Conservation (phyloP, 2,888 invertebrate genomes). For the Microplitis deprimator region DNA sequence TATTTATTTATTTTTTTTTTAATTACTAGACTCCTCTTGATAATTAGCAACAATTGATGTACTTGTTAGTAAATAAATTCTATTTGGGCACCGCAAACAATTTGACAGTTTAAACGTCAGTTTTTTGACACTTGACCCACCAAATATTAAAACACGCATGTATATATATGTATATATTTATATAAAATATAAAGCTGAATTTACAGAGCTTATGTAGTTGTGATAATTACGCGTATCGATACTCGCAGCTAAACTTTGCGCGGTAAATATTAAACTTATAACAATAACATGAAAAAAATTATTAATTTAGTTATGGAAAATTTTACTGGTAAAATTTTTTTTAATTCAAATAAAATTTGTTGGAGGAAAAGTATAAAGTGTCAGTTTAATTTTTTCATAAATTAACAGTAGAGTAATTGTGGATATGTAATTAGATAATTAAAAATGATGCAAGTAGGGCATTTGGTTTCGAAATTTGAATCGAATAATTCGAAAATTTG, state of each 20-base stretch:
- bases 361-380: too few species aligned
- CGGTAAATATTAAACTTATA: not conserved
- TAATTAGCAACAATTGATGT: not conserved
- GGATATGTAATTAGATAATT: too few species aligned
- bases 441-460: too few species aligned
- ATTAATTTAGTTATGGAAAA: too few species aligned
- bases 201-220: not conserved
- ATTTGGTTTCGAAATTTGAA: too few species aligned
- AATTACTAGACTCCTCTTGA: not conserved
- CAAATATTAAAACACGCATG: not conserved
- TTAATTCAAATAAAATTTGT: too few species aligned
- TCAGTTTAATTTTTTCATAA: too few species aligned
- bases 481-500: too few species aligned
- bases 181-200: not conserved
- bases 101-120: constrained; percentile 19
- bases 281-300: too few species aligned
- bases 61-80: not conserved
- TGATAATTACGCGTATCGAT: not conserved
- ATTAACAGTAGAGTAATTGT: too few species aligned
- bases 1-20: not conserved
- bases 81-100: constrained; percentile 5
- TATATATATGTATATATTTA: not conserved
- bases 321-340: too few species aligned
- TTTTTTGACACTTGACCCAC: constrained; percentile 19
- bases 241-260: not conserved